Base-by-base conservation (phyloP, 1,140 invertebrate species). In the Anthonomus grandis region DNA sequence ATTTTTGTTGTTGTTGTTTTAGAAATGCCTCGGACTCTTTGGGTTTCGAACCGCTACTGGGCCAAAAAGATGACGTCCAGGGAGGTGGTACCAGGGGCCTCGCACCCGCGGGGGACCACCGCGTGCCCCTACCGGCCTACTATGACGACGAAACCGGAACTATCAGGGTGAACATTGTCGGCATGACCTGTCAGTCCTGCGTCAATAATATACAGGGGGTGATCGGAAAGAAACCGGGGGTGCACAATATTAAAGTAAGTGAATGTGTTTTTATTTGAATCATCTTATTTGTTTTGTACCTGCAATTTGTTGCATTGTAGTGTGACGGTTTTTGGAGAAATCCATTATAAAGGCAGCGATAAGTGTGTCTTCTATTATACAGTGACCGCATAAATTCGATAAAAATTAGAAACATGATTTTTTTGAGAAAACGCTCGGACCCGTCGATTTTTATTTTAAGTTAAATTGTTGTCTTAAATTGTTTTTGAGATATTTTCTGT, bases 151-250 rank as follows among this genome's bases (percentile, higher is more conserved):
- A 57, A 22, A 18, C 60, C 3, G 52, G 34, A 12, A 59, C 62
- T 10, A 52, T 73, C 4, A 69, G 59, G 45, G 67, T 85, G n/a
- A 67, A 68, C 39, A 85, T 92, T 63, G 75, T 84, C 62, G 89
- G 89, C 53, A 92, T 93, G 90, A 92, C 85, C 38, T 93, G 90
- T 66, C 81, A 87, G 71, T 89, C 86, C 48, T 93, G 90, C 71
- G 90, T 92, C 37, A 79, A 76, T 42, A 87, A 80, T 65, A 91
- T 92, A 46, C 83, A 91, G 69, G 76, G 76, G 0, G 81, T 76
- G 2, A 76, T 91, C 1, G 67, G 74, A 1, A 67, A 76, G 24
- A 76, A 82, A 59, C 60, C 75, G 0, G 90, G 86, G 1, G 77
- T 93, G 5, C 59, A 77, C 0, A 72, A 69, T 22, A 81, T 87